Evolutionary conservation across 2,888 invertebrate species (phyloP).

Genomic region (Helleia helle): DNA sequence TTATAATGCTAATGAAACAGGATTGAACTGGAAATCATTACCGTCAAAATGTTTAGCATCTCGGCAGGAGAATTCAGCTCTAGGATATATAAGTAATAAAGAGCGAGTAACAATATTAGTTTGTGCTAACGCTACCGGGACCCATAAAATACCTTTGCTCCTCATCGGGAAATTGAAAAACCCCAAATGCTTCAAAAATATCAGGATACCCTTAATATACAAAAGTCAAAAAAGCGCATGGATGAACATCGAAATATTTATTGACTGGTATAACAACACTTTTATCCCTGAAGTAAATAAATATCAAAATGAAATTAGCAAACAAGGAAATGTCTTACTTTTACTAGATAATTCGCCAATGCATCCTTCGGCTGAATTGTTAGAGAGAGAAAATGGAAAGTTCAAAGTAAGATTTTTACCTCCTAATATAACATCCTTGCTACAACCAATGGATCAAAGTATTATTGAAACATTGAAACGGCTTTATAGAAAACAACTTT

Average conservation of each 20-base stretch:
- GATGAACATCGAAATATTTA: constrained; percentile 28
- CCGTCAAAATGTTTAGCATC: constrained; percentile 19
- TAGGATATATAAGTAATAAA: constrained; percentile 15
- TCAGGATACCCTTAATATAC: constrained; percentile 12
- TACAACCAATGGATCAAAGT: constrained; percentile 32
- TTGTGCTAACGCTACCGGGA: constrained; percentile 21
- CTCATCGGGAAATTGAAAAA: constrained; percentile 19
- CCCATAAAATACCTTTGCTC: constrained; percentile 19
- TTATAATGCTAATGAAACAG: too few relatives aligned
- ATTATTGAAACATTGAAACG: too few relatives aligned
- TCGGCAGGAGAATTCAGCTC: constrained; percentile 15
- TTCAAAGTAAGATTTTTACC: constrained; percentile 29
- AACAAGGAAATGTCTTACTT: constrained; percentile 18
- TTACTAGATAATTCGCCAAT: constrained; percentile 21
- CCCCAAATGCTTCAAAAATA: constrained; percentile 14
- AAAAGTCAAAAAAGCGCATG: constrained; percentile 15
- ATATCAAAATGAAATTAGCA: constrained; percentile 18
- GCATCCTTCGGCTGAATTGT: constrained; percentile 21
- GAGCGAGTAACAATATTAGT: constrained; percentile 22
- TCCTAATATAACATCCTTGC: constrained; percentile 27
- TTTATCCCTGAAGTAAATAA: constrained; percentile 22
- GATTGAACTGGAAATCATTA: too few relatives aligned
- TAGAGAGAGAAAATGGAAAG: constrained; percentile 26
- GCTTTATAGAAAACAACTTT: too few relatives aligned
- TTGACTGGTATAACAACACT: constrained; percentile 26